Evolutionary conservation across 2,113 vertebrate genomes (phyloP).

Genomic region (Anser cygnoides): DNA sequence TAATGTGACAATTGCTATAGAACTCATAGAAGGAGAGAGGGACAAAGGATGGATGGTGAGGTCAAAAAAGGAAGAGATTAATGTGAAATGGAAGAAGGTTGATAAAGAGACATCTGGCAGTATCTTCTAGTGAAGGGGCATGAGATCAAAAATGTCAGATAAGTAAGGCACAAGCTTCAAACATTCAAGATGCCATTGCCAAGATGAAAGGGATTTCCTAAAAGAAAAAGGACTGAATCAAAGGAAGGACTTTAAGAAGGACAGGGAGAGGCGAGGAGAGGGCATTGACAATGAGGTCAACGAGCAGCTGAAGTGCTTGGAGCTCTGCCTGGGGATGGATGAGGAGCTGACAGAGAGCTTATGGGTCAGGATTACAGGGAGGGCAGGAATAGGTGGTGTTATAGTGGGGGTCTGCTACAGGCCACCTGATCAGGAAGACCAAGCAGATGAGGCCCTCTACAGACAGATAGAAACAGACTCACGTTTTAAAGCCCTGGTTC

Average conservation of each 20-base stretch:
- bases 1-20: not conserved
- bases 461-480: too few relatives aligned
- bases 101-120: not conserved
- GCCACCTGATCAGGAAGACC: too few relatives aligned
- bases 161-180: not conserved
- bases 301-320: too few relatives aligned
- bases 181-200: not conserved
- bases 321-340: too few relatives aligned
- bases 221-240: not conserved
- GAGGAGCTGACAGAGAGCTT: too few relatives aligned
- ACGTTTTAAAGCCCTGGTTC: too few relatives aligned
- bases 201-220: not conserved
- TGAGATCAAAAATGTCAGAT: not conserved
- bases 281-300: too few relatives aligned
- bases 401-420: too few relatives aligned
- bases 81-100: not conserved
- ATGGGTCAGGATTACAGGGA: too few relatives aligned
- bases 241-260: not conserved
- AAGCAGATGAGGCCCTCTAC: too few relatives aligned
- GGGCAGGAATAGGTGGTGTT: too few relatives aligned
- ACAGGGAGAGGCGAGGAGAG: too few relatives aligned
- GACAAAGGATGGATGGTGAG: not conserved
- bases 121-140: not conserved
- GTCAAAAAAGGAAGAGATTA: not conserved
- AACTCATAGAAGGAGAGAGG: not conserved